Evolutionary conservation across 2,888 invertebrate genomes (phyloP).

Genomic region (Endotricha flammealis): DNA sequence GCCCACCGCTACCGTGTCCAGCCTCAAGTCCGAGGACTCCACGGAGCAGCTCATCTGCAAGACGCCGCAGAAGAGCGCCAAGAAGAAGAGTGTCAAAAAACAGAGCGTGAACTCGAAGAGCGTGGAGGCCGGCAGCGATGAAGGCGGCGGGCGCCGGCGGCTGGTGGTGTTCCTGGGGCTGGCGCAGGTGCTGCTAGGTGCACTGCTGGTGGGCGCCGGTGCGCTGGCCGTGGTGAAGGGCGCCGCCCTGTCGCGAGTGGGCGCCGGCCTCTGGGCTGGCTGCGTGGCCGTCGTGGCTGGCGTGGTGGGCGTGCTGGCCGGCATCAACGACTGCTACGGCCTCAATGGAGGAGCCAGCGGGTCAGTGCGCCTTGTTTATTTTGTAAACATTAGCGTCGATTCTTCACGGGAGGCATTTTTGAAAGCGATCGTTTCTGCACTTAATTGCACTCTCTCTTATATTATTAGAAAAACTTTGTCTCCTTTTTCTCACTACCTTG

Average conservation of each 20-base stretch:
- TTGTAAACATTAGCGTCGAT: no score
- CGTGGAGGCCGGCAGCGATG: conserved; percentile 56
- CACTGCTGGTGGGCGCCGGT: conserved; percentile 80
- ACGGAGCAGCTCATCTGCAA: conserved; percentile 79
- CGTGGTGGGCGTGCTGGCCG: conserved; percentile 79
- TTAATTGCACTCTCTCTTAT: no score
- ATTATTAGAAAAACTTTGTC: no score
- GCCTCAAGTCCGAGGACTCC: conserved; percentile 72
- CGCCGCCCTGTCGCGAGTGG: conserved; percentile 76
- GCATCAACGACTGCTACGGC: conserved; percentile 77
- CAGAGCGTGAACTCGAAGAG: conserved; percentile 63
- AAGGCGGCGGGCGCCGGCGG: conserved; percentile 28
- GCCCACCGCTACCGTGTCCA: conserved; percentile 64
- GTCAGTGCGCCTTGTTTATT: conserved; percentile 39
- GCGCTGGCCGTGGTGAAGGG: conserved; percentile 81
- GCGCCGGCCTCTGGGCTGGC: conserved; percentile 84
- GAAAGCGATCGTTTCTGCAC: no score
- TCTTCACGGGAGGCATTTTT: no score
- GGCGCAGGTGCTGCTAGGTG: conserved; percentile 80
- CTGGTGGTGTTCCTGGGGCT: conserved; percentile 76
- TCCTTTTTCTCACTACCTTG: no score
- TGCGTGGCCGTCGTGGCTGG: conserved; percentile 81
- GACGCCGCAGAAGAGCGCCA: conserved; percentile 57
- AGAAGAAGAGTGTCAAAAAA: conserved; percentile 41
- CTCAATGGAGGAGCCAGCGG: conserved; percentile 44